Evolutionary conservation across 2,113 vertebrate species (phyloP).

Genomic region (Calyptomena viridis): DNA sequence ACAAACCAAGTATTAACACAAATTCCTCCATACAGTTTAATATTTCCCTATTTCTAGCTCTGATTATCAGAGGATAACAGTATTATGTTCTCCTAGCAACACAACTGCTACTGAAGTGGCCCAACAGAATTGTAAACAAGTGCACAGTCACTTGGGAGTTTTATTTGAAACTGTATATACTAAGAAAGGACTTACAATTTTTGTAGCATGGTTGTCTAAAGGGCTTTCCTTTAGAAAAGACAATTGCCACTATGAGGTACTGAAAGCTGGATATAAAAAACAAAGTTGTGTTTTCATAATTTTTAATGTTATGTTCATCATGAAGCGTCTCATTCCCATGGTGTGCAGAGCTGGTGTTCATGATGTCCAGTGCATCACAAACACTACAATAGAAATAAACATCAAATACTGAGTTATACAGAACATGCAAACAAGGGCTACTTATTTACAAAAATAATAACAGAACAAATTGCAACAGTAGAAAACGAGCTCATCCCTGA

Average conservation of each 20-base stretch:
- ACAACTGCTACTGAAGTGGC: not conserved
- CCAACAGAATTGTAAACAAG: not conserved
- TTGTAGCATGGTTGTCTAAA: slow-evolving; percentile 97
- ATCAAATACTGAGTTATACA: not conserved
- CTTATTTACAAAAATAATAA: not conserved
- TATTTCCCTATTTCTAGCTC: not conserved
- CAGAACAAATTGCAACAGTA: not conserved
- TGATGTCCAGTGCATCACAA: slow-evolving; percentile 71
- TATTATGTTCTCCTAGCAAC: not conserved
- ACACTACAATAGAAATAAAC: slow-evolving; percentile 68
- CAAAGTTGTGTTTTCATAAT: slow-evolving; percentile 95
- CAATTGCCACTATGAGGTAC: slow-evolving; percentile 94
- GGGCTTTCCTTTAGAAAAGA: slow-evolving; percentile 98
- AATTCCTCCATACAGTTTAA: not conserved
- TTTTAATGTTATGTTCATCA: slow-evolving; percentile 87
- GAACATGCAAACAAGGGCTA: not conserved
- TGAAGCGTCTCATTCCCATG: slow-evolving; percentile 71
- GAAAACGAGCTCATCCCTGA: not conserved
- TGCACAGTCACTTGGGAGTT: not conserved
- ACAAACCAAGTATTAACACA: not conserved
- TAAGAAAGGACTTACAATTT: slow-evolving; percentile 82
- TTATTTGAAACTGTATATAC: not conserved
- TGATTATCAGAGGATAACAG: not conserved
- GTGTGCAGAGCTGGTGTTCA: slow-evolving; percentile 52
- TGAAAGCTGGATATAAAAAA: slow-evolving; percentile 97